These are phyloP conservation scores for Trichonephila clavata DNA, from an alignment of 1,140 invertebrate genomes.

Conservation along the genomic window DNA sequence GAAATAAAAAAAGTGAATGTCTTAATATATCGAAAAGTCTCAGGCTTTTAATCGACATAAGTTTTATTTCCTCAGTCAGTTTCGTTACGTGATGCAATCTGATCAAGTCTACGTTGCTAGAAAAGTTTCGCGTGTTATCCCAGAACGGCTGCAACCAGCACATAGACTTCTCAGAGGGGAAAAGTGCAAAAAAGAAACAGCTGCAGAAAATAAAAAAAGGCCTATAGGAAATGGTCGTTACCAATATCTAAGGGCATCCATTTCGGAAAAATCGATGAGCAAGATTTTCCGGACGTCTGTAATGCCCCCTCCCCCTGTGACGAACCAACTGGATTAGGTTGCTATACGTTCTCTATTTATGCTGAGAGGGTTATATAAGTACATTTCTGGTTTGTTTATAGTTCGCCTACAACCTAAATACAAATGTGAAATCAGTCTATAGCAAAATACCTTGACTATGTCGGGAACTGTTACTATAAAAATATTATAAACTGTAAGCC, in stretches of 20 bases:
- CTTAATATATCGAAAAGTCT: neutral
- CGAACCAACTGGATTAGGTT: constrained; percentile 69
- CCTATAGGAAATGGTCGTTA: constrained; percentile 71
- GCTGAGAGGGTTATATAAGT: constrained; percentile 55
- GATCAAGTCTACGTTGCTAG: constrained; percentile 23
- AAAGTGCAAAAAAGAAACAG: constrained; percentile 34
- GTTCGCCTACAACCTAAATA: neutral
- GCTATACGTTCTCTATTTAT: constrained; percentile 69
- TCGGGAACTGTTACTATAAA: too few relatives aligned
- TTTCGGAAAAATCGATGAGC: constrained; percentile 72
- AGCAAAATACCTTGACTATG: too few relatives aligned
- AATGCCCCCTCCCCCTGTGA: constrained; percentile 59
- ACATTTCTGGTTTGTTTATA: neutral
- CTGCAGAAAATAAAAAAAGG: constrained; percentile 50
- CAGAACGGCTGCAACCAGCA: constrained; percentile 1
- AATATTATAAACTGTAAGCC: too few relatives aligned
- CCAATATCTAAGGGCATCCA: constrained; percentile 71
- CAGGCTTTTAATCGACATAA: neutral
- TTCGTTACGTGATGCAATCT: constrained; percentile 69
- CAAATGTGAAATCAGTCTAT: neutral
- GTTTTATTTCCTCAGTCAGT: constrained; percentile 53
- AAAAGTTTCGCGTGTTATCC: constrained; percentile 57
- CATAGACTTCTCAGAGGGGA: neutral
- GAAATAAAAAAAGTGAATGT: neutral
- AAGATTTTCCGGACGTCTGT: constrained; percentile 69